phyloP scores from a whole-genome alignment of 2,888 invertebrate species.

The Nineta flava region DNA sequence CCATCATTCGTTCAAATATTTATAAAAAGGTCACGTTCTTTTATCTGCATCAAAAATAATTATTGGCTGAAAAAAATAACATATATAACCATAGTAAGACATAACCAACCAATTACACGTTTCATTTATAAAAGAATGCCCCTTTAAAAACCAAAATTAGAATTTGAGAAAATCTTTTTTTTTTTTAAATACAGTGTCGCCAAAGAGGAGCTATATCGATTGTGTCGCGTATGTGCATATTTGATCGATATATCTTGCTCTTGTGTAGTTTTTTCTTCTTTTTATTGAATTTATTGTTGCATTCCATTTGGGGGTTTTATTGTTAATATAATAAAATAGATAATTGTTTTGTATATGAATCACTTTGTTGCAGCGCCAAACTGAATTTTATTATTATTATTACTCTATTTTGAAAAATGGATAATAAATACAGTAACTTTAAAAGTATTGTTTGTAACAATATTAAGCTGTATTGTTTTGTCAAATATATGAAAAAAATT shows the following conservation, averaged over 20 bases:
- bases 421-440: neutral
- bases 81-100: neutral
- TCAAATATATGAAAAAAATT: neutral
- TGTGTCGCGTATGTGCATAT: too few species aligned
- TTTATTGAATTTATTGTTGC: conserved; percentile 21
- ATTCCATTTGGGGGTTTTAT: conserved; percentile 28
- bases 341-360: conserved; percentile 20
- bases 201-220: neutral
- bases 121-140: too few species aligned
- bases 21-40: too few species aligned
- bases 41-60: too few species aligned
- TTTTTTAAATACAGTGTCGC: neutral
- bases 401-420: neutral
- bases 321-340: conserved; percentile 21
- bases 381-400: conserved; percentile 1
- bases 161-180: neutral
- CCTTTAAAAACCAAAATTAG: neutral
- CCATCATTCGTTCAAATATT: too few species aligned
- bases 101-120: neutral
- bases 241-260: too few species aligned
- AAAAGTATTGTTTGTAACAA: neutral
- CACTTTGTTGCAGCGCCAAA: conserved; percentile 12
- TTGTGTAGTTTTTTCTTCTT: too few species aligned
- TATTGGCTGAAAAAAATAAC: neutral
- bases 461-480: neutral